Evolutionary conservation across 2,113 vertebrate genomes (phyloP), one percentile per base, ranked within the genome.

Genomic region (Tiliqua scincoides): DNA sequence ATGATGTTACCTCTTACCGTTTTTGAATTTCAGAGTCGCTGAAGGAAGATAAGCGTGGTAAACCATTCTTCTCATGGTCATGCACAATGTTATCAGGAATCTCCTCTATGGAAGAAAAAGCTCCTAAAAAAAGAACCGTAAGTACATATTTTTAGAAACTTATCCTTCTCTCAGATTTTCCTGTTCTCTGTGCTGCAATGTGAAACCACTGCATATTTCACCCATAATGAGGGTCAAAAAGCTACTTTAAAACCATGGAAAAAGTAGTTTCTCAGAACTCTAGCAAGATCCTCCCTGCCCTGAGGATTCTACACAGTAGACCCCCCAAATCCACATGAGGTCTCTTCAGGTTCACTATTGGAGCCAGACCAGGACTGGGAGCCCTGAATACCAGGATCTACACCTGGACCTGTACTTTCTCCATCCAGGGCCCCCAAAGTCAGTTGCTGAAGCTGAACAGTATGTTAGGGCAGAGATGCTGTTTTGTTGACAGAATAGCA

Each of bases 51-150:
- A 99, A 97, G 12, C 99, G 98, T 11, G 98, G 98, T 75, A 99
- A 97, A 79, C 98, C 98, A 1, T 99, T 99, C 94, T 98, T 99
- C 73, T 99, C 99, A 0, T 99, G 98, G 92, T 99, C 97, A 1
- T 99, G 99, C 18, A 99, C 98, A 20, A 99, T 93, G 15, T 96
- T 97, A 93, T 99, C 99, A 6, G 99, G 99, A 79, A 99, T 99
- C 75, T 98, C 98, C 78, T 98, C 98, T 77, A 99, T 98, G 27
- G 96, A 97, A 85, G 98, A 89, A 94, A 98, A 99, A 0, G 92
- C 98, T 93, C 98, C 99, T 99, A 87, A 30, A 75, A 71, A 90
- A 92, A 88, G 27, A 3, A 85, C 12, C 63, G 82, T 43, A 52
- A 1, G 83, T n/a, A 43, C 65, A 30, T 62, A 12, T 79, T 86